phyloP scores from a whole-genome alignment of 2,113 vertebrate species.

The Malurus melanocephalus region DNA sequence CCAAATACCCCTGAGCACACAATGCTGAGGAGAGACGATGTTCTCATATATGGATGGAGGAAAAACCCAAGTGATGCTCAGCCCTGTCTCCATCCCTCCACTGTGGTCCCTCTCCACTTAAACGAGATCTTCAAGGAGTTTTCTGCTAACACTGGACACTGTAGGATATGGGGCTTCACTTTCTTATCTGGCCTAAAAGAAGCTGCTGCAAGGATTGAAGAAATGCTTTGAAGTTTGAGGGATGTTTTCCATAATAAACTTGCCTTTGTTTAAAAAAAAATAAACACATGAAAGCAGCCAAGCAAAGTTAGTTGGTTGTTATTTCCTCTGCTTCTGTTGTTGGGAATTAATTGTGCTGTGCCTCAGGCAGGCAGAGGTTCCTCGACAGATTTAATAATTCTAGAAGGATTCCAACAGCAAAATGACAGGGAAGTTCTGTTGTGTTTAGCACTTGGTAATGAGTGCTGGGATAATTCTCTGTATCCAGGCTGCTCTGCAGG shows the following conservation, averaged over 20 bases:
- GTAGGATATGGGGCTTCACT: not conserved
- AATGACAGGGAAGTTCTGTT: not conserved
- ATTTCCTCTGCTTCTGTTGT: not conserved
- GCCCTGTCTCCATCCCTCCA: not conserved
- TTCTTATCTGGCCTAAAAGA: not conserved
- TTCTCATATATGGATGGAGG: not conserved
- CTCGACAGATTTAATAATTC: not conserved
- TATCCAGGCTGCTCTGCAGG: not conserved
- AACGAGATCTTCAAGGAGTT: not conserved
- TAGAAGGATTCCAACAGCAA: not conserved
- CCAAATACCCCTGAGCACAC: not conserved
- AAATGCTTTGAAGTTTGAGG: not conserved
- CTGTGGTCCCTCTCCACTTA: not conserved
- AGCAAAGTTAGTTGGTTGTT: not conserved
- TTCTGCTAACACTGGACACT: not conserved
- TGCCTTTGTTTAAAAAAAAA: not conserved
- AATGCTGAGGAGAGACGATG: not conserved
- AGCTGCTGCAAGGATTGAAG: not conserved
- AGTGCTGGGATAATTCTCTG: not conserved
- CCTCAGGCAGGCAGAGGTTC: not conserved
- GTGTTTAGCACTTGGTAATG: not conserved
- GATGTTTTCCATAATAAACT: not conserved
- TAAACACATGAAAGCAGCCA: not conserved
- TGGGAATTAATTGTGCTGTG: conserved; percentile 4
- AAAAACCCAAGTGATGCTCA: not conserved